Evolutionary conservation across 2,888 invertebrate genomes (phyloP).

Genomic region (Nasonovia ribisnigri): DNA sequence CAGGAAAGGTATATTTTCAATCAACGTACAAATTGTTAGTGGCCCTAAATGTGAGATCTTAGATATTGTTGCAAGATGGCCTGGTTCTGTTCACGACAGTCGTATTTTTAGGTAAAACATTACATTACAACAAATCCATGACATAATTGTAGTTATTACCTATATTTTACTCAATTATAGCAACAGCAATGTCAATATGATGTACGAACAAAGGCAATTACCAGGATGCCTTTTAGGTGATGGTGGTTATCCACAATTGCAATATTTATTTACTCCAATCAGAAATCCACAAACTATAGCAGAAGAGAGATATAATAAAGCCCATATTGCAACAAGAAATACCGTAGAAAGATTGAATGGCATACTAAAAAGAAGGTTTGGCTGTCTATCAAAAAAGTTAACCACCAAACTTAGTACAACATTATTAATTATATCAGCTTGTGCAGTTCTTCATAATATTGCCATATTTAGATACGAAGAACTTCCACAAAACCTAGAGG

Average conservation of each 20-base stretch:
- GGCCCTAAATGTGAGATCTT: no score
- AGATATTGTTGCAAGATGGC: no score
- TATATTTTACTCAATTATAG: no score
- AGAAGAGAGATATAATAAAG: neutral
- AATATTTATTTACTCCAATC: slow-evolving; percentile 8
- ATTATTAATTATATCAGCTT: neutral
- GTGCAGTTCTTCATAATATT: no score
- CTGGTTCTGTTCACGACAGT: no score
- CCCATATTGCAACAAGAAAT: neutral
- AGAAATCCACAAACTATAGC: neutral
- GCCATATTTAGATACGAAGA: slow-evolving; percentile 27
- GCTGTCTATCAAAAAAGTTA: slow-evolving; percentile 4
- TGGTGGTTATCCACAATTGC: slow-evolving; percentile 14
- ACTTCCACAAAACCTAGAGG: neutral
- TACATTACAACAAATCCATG: no score
- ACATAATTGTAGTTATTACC: no score
- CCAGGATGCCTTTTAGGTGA: slow-evolving; percentile 2
- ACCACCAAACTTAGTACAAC: neutral
- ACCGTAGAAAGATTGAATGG: slow-evolving; percentile 15
- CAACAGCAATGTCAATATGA: no score
- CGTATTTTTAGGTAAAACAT: no score
- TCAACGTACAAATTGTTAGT: no score
- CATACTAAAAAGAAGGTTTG: neutral
- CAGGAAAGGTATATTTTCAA: no score
- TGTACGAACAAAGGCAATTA: no score